These are phyloP conservation scores for Lordiphosa andalusiaca DNA, from an alignment of 2,888 invertebrate genomes.

Conservation along the genomic window DNA sequence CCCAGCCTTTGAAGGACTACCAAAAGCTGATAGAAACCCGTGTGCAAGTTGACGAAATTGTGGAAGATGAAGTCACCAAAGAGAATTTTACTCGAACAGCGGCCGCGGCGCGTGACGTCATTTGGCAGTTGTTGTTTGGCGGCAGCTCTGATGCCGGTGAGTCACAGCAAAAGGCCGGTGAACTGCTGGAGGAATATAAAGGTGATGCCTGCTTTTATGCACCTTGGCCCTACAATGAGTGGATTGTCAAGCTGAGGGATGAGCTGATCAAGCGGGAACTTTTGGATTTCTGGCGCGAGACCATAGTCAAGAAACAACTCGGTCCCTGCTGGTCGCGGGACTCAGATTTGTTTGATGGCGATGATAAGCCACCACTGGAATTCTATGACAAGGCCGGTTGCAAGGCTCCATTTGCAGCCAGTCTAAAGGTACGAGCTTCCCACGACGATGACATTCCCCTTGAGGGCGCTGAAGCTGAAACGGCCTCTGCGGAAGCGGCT, in stretches of 20 bases:
- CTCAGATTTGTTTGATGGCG: slow-evolving; percentile 68
- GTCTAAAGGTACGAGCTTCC: slow-evolving; percentile 42
- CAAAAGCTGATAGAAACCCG: slow-evolving; percentile 50
- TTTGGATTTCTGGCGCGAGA: slow-evolving; percentile 67
- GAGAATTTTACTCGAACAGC: slow-evolving; percentile 58
- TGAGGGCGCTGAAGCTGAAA: slow-evolving; percentile 4
- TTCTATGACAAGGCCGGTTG: slow-evolving; percentile 69
- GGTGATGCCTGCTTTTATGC: slow-evolving; percentile 79
- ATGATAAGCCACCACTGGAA: slow-evolving; percentile 64
- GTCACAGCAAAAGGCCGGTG: slow-evolving; percentile 59
- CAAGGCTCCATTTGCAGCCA: slow-evolving; percentile 57
- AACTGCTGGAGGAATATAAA: slow-evolving; percentile 63
- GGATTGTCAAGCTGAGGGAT: slow-evolving; percentile 67
- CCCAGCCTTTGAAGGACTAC: slow-evolving; percentile 61
- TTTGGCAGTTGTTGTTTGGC: slow-evolving; percentile 73
- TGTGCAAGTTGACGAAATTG: slow-evolving; percentile 55
- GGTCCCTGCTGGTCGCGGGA: slow-evolving; percentile 71
- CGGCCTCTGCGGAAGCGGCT: slow-evolving; percentile 20
- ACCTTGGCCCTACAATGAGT: slow-evolving; percentile 73
- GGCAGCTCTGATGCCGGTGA: slow-evolving; percentile 22
- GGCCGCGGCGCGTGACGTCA: slow-evolving; percentile 46
- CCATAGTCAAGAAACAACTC: slow-evolving; percentile 56
- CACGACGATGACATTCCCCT: slow-evolving; percentile 11
- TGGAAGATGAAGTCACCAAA: slow-evolving; percentile 49
- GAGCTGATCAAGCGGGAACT: slow-evolving; percentile 53